These are phyloP conservation scores for Anagrus nilaparvatae DNA, from an alignment of 1,140 invertebrate genomes.

Conservation along the genomic window DNA sequence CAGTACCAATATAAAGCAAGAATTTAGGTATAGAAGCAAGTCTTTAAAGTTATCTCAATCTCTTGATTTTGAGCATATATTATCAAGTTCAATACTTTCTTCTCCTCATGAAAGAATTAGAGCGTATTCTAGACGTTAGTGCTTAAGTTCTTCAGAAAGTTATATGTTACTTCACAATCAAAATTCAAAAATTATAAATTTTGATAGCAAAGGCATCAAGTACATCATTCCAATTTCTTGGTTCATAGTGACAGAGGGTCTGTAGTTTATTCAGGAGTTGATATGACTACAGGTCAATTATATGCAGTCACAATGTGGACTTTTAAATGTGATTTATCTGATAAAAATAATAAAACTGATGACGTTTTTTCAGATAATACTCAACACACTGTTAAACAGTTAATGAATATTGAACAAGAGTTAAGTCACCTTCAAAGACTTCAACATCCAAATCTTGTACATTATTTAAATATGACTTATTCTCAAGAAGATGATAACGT, in stretches of 20 bases:
- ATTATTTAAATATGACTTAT: constrained; percentile 62
- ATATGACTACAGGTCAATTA: constrained; percentile 54
- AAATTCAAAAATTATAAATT: constrained; percentile 43
- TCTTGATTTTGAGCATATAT: constrained; percentile 21
- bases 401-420: constrained; percentile 60
- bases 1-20: too few species aligned
- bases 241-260: constrained; percentile 54
- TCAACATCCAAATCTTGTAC: constrained; percentile 59
- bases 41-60: too few species aligned
- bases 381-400: constrained; percentile 44
- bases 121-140: constrained; percentile 28
- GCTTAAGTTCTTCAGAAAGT: constrained; percentile 34
- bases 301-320: constrained; percentile 63
- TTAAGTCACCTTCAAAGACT: constrained; percentile 55
- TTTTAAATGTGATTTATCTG: constrained; percentile 42
- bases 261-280: constrained; percentile 59
- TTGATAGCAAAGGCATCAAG: constrained; percentile 45
- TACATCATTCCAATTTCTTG: constrained; percentile 47
- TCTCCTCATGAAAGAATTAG: constrained; percentile 30
- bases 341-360: too few species aligned
- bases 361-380: constrained; percentile 31
- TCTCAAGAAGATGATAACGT: constrained; percentile 46
- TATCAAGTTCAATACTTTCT: constrained; percentile 31
- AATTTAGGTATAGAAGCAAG: too few species aligned
- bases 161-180: constrained; percentile 40